Base-by-base conservation (phyloP, 2,797 vertebrate species). In the Lemur catta region DNA sequence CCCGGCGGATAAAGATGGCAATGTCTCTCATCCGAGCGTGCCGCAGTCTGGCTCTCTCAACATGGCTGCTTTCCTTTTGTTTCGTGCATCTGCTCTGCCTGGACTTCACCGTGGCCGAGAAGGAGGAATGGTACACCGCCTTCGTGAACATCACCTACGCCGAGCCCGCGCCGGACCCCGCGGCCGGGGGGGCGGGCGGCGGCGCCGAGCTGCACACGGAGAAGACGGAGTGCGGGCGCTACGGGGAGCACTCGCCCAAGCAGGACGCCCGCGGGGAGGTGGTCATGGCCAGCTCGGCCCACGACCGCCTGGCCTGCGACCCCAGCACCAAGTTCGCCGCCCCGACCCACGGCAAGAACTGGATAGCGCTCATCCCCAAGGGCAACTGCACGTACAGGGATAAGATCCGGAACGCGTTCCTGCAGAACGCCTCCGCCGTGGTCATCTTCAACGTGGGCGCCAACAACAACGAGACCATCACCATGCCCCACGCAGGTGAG, bases 121-220 rank as follows among this genome's bases (percentile, higher is more conserved):
- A 99, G 97, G 99, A 99, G 98, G 99, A 99, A 94, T 99, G 99
- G 99, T 99, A 99, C 99, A 99, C 99, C 33, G 99, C 99, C 24
- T 99, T 99, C 97, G 99, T 99, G 94, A 99, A 99, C 99, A 99
- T 99, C 98, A 99, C 99, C 94, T 99, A 99, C 97, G 97, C 98
- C 84, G 99, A 99, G 97, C 99, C 99, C 18, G 97, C 97, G 65
- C 98, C 98, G 3, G 98, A 98, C 55, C 57, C 94, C 15, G 97
- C 65, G 92, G 50, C 87, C 1, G 95, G 92, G 89, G 96, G 74
- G 11, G 85, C 97, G 65, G 96, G 96, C 28, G 95, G 98, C 52
- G 81, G 91, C 95, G 55, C 97, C 11, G 99, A 99, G 98, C 98
- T 99, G 89, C 98, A 94, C 98, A 99, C 99, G 4, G 99, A 99